phyloP scores from a whole-genome alignment of 1,140 invertebrate species.

The Sipha flava region DNA sequence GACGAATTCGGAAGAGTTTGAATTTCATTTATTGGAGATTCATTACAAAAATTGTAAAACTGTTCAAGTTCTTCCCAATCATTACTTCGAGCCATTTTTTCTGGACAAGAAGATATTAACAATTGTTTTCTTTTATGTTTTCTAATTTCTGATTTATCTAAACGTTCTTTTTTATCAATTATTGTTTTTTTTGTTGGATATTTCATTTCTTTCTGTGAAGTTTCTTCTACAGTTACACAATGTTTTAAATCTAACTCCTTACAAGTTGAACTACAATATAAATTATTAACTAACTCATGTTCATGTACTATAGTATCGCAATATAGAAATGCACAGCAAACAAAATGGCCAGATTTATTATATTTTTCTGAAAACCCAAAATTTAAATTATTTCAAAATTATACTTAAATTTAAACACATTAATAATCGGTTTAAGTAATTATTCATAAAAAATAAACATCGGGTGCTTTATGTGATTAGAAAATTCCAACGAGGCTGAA shows the following conservation, averaged over 20 bases:
- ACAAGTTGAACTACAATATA: constrained; percentile 5
- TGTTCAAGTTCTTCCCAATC: neutral
- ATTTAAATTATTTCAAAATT: neutral
- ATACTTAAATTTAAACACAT: neutral
- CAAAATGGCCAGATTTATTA: neutral
- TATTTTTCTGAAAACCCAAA: neutral
- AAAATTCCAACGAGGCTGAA: too few species aligned
- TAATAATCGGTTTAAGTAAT: too few species aligned
- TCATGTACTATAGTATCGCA: neutral
- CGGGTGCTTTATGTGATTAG: too few species aligned
- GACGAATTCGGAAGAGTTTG: neutral
- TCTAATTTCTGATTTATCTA: neutral
- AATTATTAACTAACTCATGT: constrained; percentile 1
- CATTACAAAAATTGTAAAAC: neutral
- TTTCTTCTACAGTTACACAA: neutral
- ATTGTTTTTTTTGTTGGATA: neutral
- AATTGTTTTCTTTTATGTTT: constrained; percentile 7
- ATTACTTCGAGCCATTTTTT: neutral
- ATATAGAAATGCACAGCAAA: constrained; percentile 2
- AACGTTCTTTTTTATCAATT: neutral
- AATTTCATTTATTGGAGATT: neutral
- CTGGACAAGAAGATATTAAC: neutral
- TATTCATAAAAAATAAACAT: too few species aligned
- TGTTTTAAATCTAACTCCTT: neutral
- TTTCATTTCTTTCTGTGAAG: neutral